Evolutionary conservation across 2,888 invertebrate species (phyloP), one percentile per base, ranked within the genome.

Genomic region (Lasioglossum figueresi): DNA sequence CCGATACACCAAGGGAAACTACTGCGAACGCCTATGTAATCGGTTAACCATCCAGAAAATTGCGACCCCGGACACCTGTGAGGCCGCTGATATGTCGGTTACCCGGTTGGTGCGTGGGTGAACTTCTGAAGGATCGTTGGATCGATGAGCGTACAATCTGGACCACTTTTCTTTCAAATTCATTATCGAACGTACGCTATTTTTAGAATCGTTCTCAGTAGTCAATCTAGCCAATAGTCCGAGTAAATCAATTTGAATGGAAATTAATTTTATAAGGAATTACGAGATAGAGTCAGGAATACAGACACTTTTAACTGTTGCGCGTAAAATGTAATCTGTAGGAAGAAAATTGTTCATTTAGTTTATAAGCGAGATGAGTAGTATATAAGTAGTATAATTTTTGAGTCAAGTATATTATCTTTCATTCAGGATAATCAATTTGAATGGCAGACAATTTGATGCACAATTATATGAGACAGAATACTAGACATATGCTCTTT

Each of bases 1-100:
- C 71, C 86, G 88, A 86, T 85, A 88, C 86, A 86, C 83, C 76
- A 86, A 80, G 84, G 74, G 84, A 85, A 90, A 91, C 90, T 91
- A 90, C 91, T 84, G 90, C 90, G 88, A 91, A 92, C 88, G 88
- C 82, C 85, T 82, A 76, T 79, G 83, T 78, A 84, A 88, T 89
- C 80, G 92, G 86, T 88, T 91, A 91, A 88, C 91, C 92, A 91
- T 71, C 83, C 82, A 87, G 93, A 93, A 93, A 93, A 93, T 93
- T 93, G 91, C 85, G 31, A 85, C 45, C 6, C 56, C 4, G 76
- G 59, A 76, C 80, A 81, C 63, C 79, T 82, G 84, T 34, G 80
- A 27, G 52, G 75, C 70, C 19, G 71, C 83, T 59, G 85, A 85
- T 73, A 76, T 48, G 81, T 79, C 82, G 86, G 84, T 82, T 86